These are phyloP conservation scores for Timema cristinae DNA, from an alignment of 2,888 invertebrate genomes.

Conservation along the genomic window DNA sequence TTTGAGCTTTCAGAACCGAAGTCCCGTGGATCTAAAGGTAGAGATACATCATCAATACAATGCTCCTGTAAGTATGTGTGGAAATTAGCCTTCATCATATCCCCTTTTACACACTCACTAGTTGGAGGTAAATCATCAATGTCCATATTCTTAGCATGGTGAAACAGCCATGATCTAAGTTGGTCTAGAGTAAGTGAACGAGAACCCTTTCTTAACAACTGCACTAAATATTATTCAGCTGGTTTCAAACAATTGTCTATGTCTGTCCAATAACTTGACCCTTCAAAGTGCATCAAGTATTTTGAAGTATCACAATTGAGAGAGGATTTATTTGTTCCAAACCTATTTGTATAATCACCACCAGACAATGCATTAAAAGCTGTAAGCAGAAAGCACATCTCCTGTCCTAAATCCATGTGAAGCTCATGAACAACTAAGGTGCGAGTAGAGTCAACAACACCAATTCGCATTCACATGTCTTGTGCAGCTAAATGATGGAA, in stretches of 20 bases:
- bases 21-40: not conserved
- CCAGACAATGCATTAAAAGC: conserved; percentile 9
- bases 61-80: conserved; percentile 3
- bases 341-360: conserved; percentile 3
- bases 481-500: conserved; percentile 3
- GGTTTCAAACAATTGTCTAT: not conserved
- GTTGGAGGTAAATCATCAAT: not conserved
- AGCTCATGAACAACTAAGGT: not conserved
- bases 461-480: not conserved
- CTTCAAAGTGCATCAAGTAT: not conserved
- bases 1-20: too few relatives aligned
- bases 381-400: not conserved
- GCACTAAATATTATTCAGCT: conserved; percentile 1
- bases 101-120: not conserved
- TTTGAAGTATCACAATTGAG: not conserved
- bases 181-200: not conserved
- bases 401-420: conserved; percentile 6
- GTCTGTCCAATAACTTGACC: conserved; percentile 8
- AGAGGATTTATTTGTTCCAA: not conserved
- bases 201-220: conserved; percentile 3
- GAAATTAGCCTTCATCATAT: not conserved
- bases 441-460: not conserved
- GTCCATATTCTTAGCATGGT: conserved; percentile 3
- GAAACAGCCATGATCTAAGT: not conserved
- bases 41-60: not conserved